A percentile compares a stretch with the other conserved stretches of the same genome.
These are phyloP conservation scores for Eulemur mongoz DNA, from an alignment of 2,797 vertebrate genomes.

Conservation along the genomic window DNA sequence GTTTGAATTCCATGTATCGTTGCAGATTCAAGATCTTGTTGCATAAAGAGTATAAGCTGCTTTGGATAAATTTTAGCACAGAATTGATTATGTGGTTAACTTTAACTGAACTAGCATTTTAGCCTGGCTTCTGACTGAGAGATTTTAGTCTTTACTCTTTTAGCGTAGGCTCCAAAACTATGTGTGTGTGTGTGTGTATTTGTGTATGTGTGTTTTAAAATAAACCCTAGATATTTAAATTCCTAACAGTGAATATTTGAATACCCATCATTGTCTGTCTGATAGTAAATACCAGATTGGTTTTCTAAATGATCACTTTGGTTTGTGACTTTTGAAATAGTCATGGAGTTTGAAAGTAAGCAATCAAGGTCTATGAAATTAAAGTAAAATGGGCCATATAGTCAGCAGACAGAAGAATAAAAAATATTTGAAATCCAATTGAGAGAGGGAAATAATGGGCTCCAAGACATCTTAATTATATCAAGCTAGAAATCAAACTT, in stretches of 20 bases:
- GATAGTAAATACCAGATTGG: slow-evolving; percentile 37
- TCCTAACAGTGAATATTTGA: neutral
- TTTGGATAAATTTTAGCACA: slow-evolving; percentile 15
- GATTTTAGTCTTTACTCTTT: slow-evolving; percentile 38
- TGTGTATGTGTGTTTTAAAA: neutral
- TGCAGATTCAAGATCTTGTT: neutral
- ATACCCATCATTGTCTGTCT: neutral
- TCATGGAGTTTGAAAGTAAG: slow-evolving; percentile 16
- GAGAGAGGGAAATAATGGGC: neutral
- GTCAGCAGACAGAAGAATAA: slow-evolving; percentile 41
- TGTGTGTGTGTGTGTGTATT: neutral
- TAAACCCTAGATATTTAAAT: slow-evolving; percentile 16
- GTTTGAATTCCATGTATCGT: neutral
- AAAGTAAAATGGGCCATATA: neutral
- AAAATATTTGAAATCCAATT: neutral
- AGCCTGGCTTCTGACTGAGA: neutral
- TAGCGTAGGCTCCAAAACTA: neutral
- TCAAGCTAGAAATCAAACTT: neutral
- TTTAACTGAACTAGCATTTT: slow-evolving; percentile 32
- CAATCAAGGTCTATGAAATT: slow-evolving; percentile 29
- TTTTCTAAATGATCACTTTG: slow-evolving; percentile 40
- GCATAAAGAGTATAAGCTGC: neutral
- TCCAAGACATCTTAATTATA: slow-evolving; percentile 10
- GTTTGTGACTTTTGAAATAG: slow-evolving; percentile 48
- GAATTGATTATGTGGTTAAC: slow-evolving; percentile 34